Conservation (phyloP, 2,797 vertebrate species). For the Avahi laniger region DNA sequence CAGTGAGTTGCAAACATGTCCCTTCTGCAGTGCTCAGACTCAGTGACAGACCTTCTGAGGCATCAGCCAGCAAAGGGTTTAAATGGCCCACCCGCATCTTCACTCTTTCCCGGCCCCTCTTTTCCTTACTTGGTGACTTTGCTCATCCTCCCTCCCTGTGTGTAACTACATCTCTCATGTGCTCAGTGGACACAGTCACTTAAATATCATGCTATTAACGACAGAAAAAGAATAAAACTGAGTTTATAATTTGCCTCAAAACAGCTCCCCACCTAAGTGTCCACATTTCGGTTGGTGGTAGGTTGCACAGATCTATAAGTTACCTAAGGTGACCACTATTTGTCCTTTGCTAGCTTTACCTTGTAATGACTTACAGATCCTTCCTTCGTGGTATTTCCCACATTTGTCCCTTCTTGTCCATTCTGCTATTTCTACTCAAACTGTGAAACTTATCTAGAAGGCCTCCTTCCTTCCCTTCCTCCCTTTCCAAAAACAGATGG, state of each 20-base stretch:
- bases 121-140: background rate
- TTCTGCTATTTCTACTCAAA: background rate
- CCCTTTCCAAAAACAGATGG: background rate
- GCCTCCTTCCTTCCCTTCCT: too few species aligned
- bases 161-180: background rate
- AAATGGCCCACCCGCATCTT: background rate
- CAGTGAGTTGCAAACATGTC: background rate
- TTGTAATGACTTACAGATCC: background rate
- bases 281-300: background rate
- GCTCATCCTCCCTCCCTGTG: too few species aligned
- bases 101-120: background rate
- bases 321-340: background rate
- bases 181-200: background rate
- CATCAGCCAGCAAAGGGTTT: background rate
- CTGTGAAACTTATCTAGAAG: background rate
- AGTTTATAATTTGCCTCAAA: background rate
- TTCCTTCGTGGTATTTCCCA: background rate
- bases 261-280: background rate
- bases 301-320: background rate
- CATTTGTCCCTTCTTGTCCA: background rate
- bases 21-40: background rate
- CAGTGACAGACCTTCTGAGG: background rate
- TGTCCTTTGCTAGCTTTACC: background rate
- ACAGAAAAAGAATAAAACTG: background rate
- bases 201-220: background rate